Percentiles rank a stretch among this genome's conserved stretches.
phyloP scores from a whole-genome alignment of 2,888 invertebrate genomes.

The Drosophila mimetica region DNA sequence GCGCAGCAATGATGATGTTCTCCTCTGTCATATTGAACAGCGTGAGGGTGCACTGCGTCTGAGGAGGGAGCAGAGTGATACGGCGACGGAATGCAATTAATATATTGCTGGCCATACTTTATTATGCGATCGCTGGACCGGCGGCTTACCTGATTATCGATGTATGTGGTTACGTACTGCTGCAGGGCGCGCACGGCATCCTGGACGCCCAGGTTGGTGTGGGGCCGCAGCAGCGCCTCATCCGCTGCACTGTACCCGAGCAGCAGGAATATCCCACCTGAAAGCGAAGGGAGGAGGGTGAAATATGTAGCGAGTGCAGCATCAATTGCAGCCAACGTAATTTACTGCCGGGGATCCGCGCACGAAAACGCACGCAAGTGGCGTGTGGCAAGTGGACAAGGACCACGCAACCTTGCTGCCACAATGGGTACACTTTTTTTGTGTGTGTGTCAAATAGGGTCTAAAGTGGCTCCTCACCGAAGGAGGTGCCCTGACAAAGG shows the following conservation, averaged over 20 bases:
- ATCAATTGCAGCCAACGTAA: slow-evolving; percentile 69
- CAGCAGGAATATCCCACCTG: slow-evolving; percentile 94
- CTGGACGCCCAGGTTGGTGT: slow-evolving; percentile 93
- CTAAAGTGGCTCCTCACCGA: slow-evolving; percentile 37
- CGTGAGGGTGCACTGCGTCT: slow-evolving; percentile 94
- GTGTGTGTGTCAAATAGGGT: slow-evolving; percentile 48
- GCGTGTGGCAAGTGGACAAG: slow-evolving; percentile 36
- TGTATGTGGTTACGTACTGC: slow-evolving; percentile 90
- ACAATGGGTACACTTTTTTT: slow-evolving; percentile 31
- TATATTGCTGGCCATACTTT: slow-evolving; percentile 28
- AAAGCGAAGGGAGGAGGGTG: slow-evolving; percentile 10
- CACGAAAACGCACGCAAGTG: slow-evolving; percentile 49
- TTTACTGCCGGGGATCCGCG: slow-evolving; percentile 51
- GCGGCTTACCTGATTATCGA: slow-evolving; percentile 88
- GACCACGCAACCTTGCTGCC: slow-evolving; percentile 45
- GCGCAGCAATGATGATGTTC: slow-evolving; percentile 94
- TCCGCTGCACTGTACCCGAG: slow-evolving; percentile 96
- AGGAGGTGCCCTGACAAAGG: slow-evolving; percentile 27
- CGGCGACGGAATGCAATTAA: slow-evolving; percentile 49
- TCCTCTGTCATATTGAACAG: slow-evolving; percentile 94
- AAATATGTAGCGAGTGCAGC: slow-evolving; percentile 38
- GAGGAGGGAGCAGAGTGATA: slow-evolving; percentile 76
- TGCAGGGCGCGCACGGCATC: slow-evolving; percentile 93
- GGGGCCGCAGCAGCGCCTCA: slow-evolving; percentile 91
- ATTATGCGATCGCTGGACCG: slow-evolving; percentile 12